Base-by-base conservation (phyloP, 2,113 vertebrate genomes). In the Spermophilus dauricus region DNA sequence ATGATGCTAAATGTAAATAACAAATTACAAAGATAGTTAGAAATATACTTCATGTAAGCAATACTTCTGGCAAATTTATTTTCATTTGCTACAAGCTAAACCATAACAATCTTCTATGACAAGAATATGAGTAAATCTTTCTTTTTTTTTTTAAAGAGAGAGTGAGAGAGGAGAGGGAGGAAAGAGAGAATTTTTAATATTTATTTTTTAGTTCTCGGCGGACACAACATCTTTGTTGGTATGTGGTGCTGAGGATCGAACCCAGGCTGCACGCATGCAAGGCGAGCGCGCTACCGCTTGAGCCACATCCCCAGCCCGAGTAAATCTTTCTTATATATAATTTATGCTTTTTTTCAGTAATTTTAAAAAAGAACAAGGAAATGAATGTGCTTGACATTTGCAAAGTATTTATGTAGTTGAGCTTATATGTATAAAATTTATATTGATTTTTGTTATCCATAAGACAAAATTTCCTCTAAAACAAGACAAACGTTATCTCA, bases 1-100 rank as follows among this genome's bases (percentile, higher is more conserved):
- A 99, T 65, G 99, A 99, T 65, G 99, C 99, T 99, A 98, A 93
- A 98, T 95, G 94, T 94, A 96, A 98, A 91, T 94, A 0, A 97
- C 95, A 94, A 97, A 98, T 78, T 89, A 72, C 82, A 99, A 95
- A 70, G 95, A 67, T 88, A 97, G 88, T 89, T 86, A 95, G 76
- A 84, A 85, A 78, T 53, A 96, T 80, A 42, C 39, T 89, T 51
- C 67, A 37, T 70, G 82, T 65, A 89, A 56, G 42, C 39, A 73
- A 20, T 67, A 84, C 63, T 53, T 82, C 93, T 22, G 30, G 37
- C 13, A 93, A 95, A 92, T 84, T 37, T 92, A 70, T 92, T 88
- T 70, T 92, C 80, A 92, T 77, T 94, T 91, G 39, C 56, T 78
- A 90, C 6, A 82, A 90, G 26, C 30, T 96, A 94, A 94, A 90